Evolutionary conservation across 1,140 invertebrate species (phyloP).

Genomic region (Lepidurus couesii): DNA sequence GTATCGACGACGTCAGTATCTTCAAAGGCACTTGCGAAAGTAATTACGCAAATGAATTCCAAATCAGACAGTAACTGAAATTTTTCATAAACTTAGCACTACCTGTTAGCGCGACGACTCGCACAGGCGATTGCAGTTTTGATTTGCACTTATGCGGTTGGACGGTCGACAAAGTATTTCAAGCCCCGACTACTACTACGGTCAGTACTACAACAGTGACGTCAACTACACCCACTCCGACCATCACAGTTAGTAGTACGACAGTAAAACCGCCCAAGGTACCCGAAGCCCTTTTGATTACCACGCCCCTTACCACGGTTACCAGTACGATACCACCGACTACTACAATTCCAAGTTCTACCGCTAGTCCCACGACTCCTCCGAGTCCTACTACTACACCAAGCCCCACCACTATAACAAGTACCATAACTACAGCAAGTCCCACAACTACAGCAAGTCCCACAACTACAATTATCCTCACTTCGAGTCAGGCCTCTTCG

Average conservation of each 20-base stretch:
- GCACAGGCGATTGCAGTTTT: conserved; percentile 30
- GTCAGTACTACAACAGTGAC: conserved; percentile 24
- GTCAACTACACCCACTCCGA: not conserved
- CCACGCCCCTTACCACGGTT: not conserved
- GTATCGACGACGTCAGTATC: conserved; percentile 29
- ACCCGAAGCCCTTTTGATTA: not conserved
- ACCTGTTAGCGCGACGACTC: conserved; percentile 12
- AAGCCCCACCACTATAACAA: not conserved
- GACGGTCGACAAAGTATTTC: conserved; percentile 28
- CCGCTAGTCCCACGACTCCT: not conserved
- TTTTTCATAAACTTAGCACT: not conserved
- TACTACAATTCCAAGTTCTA: not conserved
- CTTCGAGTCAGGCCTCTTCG: not conserved
- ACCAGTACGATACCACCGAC: not conserved
- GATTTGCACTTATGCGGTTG: conserved; percentile 29
- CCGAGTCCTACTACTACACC: not conserved
- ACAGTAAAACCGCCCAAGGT: not conserved
- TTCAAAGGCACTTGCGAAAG: conserved; percentile 23
- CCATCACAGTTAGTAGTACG: not conserved
- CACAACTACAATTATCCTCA: not conserved
- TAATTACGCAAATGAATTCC: not conserved
- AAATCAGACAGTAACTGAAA: not conserved
- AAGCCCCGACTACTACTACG: not conserved
- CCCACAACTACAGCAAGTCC: not conserved
- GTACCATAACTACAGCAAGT: not conserved